phyloP scores from a whole-genome alignment of 35 echinoderm and acorn worm species.

The Patiria miniata region DNA sequence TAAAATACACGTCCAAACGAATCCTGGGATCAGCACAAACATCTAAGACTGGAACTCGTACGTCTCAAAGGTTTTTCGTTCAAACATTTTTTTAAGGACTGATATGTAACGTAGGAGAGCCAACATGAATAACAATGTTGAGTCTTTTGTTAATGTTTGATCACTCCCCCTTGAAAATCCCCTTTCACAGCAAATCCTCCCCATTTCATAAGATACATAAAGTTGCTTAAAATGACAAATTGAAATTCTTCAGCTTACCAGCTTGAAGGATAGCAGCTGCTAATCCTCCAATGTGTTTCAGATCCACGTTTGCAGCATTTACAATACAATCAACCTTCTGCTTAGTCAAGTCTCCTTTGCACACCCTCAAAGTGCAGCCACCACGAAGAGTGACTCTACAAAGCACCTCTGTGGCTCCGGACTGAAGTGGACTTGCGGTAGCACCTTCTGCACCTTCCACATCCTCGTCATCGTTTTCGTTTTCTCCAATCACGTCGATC shows the following conservation, averaged over 20 bases:
- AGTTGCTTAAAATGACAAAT: background rate
- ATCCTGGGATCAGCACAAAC: no score
- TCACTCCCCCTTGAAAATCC: no score
- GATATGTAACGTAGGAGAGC: no score
- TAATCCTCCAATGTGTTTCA: conserved; percentile 41
- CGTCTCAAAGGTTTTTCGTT: no score
- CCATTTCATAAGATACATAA: background rate
- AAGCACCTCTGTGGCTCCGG: background rate
- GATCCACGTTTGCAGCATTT: conserved; percentile 32
- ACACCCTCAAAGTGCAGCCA: conserved; percentile 17
- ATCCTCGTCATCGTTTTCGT: background rate
- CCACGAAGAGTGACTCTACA: background rate
- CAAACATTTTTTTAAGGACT: no score
- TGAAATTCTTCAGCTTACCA: no score
- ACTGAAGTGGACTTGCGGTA: background rate
- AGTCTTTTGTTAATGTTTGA: no score
- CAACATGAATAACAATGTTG: no score
- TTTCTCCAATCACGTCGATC: background rate
- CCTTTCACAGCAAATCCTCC: background rate
- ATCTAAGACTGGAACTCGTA: no score
- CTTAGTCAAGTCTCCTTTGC: conserved; percentile 56
- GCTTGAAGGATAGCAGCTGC: conserved; percentile 40
- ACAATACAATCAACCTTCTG: conserved; percentile 48
- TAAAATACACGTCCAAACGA: background rate
- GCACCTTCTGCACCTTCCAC: background rate